These are phyloP conservation scores for Condylura cristata DNA, from an alignment of 2,113 vertebrate genomes.

Conservation along the genomic window DNA sequence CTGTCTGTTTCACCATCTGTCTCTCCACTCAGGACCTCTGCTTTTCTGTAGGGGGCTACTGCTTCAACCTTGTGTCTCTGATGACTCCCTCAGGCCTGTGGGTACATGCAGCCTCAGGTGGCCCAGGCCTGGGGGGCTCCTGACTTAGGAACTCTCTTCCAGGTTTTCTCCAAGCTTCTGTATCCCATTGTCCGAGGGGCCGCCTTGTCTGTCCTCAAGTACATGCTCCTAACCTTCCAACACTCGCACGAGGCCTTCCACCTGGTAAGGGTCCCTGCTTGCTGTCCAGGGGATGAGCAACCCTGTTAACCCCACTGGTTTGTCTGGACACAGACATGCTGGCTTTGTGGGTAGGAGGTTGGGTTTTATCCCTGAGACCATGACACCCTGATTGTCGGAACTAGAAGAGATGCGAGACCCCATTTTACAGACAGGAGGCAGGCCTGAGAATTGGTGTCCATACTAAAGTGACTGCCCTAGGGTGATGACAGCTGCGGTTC, in stretches of 20 bases:
- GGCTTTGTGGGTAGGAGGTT: not conserved
- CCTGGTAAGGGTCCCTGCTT: constrained; percentile 83
- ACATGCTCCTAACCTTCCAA: constrained; percentile 91
- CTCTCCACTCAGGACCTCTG: not conserved
- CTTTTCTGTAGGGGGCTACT: not conserved
- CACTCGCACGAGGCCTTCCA: constrained; percentile 92
- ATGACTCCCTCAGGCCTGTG: not conserved
- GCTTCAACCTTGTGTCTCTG: not conserved
- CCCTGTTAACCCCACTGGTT: not conserved
- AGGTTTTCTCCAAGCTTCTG: constrained; percentile 90
- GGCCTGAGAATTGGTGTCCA: not conserved
- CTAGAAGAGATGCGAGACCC: not conserved
- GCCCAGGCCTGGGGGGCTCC: not conserved
- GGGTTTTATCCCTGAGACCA: not conserved
- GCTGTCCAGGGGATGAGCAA: fast-evolving
- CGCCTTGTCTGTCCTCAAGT: constrained; percentile 87
- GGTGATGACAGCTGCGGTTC: not conserved
- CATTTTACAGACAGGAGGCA: not conserved
- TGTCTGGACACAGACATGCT: not conserved
- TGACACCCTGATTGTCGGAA: not conserved
- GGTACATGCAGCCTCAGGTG: not conserved
- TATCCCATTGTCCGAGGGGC: constrained; percentile 89
- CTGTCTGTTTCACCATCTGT: not conserved
- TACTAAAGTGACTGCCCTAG: not conserved
- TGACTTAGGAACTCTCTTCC: not conserved